These are phyloP conservation scores for Falco biarmicus DNA, from an alignment of 2,797 vertebrate species.

Conservation along the genomic window DNA sequence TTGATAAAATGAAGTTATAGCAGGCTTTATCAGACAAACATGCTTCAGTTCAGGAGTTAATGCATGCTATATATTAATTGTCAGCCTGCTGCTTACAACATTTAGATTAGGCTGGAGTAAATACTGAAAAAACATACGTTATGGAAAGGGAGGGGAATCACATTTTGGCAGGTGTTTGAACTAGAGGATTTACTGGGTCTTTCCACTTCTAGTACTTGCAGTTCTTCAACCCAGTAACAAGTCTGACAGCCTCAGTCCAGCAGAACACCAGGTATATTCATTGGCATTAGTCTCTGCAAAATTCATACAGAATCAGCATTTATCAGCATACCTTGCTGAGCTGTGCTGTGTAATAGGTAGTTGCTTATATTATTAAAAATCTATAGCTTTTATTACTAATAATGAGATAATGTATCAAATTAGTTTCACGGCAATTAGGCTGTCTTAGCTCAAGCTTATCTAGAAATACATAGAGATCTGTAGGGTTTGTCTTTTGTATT, in stretches of 20 bases:
- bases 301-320: neutral
- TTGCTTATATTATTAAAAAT: neutral
- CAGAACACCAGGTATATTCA: neutral
- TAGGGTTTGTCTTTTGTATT: neutral
- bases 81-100: neutral
- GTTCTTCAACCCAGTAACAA: neutral
- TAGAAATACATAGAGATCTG: neutral
- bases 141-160: neutral
- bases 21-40: neutral
- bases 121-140: neutral
- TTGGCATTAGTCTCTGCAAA: neutral
- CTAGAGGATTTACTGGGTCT: neutral
- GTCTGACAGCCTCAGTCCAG: neutral
- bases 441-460: neutral
- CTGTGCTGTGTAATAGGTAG: neutral
- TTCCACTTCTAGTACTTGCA: neutral
- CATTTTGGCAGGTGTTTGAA: neutral
- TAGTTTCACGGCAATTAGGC: neutral
- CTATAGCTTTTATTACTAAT: neutral
- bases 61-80: neutral
- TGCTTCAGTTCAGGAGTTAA: neutral
- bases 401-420: neutral
- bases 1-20: neutral
- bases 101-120: neutral
- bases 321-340: neutral